Percentiles rank a stretch among this genome's conserved stretches.
These are phyloP conservation scores for Stigmatopora argus DNA, from an alignment of 2,113 vertebrate genomes.

Conservation along the genomic window DNA sequence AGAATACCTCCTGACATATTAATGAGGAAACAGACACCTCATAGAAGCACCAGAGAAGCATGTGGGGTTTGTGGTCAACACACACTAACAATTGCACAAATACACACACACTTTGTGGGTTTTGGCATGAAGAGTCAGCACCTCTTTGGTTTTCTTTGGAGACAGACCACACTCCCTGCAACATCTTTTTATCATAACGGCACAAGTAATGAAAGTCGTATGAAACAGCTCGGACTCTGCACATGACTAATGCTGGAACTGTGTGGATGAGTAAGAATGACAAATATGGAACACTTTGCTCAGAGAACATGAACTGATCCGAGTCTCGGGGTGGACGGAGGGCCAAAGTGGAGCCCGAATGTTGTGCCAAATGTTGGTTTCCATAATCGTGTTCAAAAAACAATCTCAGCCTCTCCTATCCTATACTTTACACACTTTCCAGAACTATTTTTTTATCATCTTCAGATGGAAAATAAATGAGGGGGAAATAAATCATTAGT, in stretches of 20 bases:
- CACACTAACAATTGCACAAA: neutral
- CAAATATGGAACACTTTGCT: conserved; percentile 43
- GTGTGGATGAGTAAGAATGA: conserved; percentile 42
- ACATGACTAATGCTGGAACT: conserved; percentile 60
- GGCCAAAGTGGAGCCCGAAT: conserved; percentile 11
- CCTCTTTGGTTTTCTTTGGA: conserved; percentile 18
- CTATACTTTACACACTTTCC: conserved; percentile 34
- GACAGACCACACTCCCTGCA: conserved; percentile 29
- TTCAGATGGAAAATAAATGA: conserved; percentile 21
- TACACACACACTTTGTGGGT: conserved; percentile 10
- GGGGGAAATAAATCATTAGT: conserved; percentile 1
- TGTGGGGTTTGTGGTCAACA: conserved; percentile 10
- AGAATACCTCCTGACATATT: conserved; percentile 18
- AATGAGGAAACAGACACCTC: conserved; percentile 40
- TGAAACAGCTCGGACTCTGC: conserved; percentile 43
- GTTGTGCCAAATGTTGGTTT: conserved; percentile 28
- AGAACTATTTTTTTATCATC: conserved; percentile 25
- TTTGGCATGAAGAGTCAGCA: conserved; percentile 27
- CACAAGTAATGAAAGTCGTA: conserved; percentile 54
- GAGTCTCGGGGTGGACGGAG: conserved; percentile 28
- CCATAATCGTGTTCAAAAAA: conserved; percentile 39
- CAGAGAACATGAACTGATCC: conserved; percentile 35
- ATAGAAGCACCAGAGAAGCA: conserved; percentile 10
- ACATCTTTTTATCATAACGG: conserved; percentile 59
- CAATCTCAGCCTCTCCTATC: conserved; percentile 15